phyloP scores from a whole-genome alignment of 2,888 invertebrate genomes.

The Thecocarcelia acutangulata region DNA sequence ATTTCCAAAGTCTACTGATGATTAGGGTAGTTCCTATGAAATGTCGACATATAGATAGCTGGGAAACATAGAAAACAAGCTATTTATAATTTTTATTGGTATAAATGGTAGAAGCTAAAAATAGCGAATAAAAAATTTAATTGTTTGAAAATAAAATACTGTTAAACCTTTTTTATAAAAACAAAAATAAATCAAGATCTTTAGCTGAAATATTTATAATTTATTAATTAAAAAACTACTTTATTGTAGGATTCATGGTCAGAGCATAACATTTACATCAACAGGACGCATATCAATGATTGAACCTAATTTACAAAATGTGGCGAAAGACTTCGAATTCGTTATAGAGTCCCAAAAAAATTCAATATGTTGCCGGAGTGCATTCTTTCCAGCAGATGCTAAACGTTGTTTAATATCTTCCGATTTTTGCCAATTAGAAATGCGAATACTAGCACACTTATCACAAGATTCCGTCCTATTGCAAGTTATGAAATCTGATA shows the following conservation, averaged over 20 bases:
- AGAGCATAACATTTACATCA: slow-evolving; percentile 86
- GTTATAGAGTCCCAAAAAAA: slow-evolving; percentile 70
- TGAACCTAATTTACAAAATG: slow-evolving; percentile 95
- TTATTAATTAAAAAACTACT: too few species aligned
- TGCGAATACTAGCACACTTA: slow-evolving; percentile 95
- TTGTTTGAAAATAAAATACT: too few species aligned
- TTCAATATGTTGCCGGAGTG: slow-evolving; percentile 83
- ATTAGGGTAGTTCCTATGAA: too few species aligned
- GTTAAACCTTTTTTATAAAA: too few species aligned
- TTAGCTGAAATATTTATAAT: too few species aligned
- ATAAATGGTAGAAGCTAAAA: too few species aligned
- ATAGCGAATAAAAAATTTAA: too few species aligned
- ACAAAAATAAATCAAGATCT: too few species aligned
- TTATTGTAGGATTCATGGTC: slow-evolving; percentile 84
- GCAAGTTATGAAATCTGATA: slow-evolving; percentile 85
- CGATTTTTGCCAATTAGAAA: slow-evolving; percentile 97
- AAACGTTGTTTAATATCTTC: slow-evolving; percentile 90
- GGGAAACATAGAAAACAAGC: too few species aligned
- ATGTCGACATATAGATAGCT: too few species aligned
- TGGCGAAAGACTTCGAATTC: slow-evolving; percentile 90
- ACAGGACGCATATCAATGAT: slow-evolving; percentile 94
- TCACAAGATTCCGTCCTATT: slow-evolving; percentile 88
- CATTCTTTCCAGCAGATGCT: slow-evolving; percentile 84
- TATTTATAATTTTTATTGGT: too few species aligned
- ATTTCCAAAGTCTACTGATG: too few species aligned